phyloP scores from a whole-genome alignment of 1,140 invertebrate species.

The Amphibalanus amphitrite region DNA sequence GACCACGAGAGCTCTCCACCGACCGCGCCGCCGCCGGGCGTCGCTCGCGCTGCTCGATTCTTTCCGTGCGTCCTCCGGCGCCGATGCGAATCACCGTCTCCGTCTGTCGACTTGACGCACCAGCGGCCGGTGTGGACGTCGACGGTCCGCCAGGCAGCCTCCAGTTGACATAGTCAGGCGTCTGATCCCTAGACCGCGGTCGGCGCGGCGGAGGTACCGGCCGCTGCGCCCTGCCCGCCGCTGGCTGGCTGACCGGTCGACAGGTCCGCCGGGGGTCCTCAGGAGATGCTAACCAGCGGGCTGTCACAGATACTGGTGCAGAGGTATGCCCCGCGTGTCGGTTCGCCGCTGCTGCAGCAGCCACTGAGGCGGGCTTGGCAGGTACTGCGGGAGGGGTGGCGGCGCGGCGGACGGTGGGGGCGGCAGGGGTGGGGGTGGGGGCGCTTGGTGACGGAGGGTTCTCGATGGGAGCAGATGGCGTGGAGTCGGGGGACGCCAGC shows the following conservation, averaged over 20 bases:
- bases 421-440: neutral
- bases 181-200: conserved; percentile 26
- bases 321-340: neutral
- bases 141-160: neutral
- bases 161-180: neutral
- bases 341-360: too few relatives aligned
- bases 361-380: too few relatives aligned
- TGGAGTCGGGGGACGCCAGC: too few relatives aligned
- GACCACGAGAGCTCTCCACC: neutral
- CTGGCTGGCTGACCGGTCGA: neutral
- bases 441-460: too few relatives aligned
- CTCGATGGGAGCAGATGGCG: too few relatives aligned
- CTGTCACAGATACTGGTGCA: neutral
- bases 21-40: neutral
- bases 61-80: neutral
- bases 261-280: neutral
- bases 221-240: too few relatives aligned
- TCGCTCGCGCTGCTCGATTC: neutral
- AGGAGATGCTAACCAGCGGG: neutral
- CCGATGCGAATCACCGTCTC: neutral
- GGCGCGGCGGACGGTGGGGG: neutral
- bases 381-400: too few relatives aligned
- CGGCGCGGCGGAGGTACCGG: conserved; percentile 11
- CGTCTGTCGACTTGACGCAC: neutral
- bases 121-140: neutral